phyloP scores from a whole-genome alignment of 92 coral and sea anemone genomes.

The Pocillopora meandrina region DNA sequence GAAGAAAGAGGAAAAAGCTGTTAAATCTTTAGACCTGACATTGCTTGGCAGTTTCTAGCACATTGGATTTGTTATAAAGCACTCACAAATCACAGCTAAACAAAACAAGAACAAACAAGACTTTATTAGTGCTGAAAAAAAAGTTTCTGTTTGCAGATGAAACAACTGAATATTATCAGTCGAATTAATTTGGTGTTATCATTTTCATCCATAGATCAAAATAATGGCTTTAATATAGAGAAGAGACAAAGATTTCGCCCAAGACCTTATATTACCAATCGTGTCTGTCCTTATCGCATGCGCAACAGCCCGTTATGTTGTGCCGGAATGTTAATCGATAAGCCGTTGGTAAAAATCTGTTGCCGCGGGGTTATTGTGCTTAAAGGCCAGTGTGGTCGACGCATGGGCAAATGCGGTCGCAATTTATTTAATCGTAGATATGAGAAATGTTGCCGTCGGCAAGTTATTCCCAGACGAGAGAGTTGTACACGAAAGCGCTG shows the following conservation, averaged over 20 bases:
- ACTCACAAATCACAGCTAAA: no score
- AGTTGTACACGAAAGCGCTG: slow-evolving; percentile 1
- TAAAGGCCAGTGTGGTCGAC: not conserved
- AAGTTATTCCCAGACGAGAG: slow-evolving; percentile 4
- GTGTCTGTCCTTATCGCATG: not conserved
- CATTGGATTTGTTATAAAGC: no score
- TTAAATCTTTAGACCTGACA: no score
- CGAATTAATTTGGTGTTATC: no score
- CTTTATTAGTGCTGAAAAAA: not conserved
- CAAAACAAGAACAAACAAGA: not conserved
- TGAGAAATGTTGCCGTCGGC: not conserved
- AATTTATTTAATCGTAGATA: not conserved
- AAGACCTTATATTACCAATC: not conserved
- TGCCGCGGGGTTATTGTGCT: slow-evolving; percentile 1
- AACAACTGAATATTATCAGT: no score
- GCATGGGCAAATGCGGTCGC: not conserved
- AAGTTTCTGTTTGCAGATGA: not conserved
- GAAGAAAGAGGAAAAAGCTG: no score
- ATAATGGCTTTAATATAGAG: not conserved
- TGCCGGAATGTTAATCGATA: not conserved
- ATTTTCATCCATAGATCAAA: not conserved
- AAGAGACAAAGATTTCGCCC: not conserved
- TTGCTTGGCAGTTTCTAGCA: no score
- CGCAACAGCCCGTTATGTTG: not conserved
- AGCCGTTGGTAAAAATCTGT: not conserved